Evolutionary conservation across 2,888 invertebrate species (phyloP), one percentile per base, ranked within the genome.

Genomic region (Marronus borbonicus): DNA sequence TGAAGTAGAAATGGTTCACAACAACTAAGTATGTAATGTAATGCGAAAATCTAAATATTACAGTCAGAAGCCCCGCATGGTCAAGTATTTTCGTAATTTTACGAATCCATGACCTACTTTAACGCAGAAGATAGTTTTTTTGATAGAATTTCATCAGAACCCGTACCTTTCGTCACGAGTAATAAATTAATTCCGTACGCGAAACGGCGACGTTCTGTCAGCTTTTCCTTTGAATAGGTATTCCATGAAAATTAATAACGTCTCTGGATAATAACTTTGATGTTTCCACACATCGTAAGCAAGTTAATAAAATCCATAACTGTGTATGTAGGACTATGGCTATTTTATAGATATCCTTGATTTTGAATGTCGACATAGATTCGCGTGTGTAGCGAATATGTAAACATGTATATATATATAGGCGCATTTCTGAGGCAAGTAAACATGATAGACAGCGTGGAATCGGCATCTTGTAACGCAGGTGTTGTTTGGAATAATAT

Each of bases 71-170:
- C 12, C 65, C 4, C 17, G 17, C 8, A 39, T 14, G 7, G 65
- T 2, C 24, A 8, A 17, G 65, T 39, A 65, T 65, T 65, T 65
- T 65, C 36, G 65, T 65, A 65, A 31, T 14, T 39, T 36, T 28
- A 36, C 39, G 60, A 17, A 65, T 65, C 65, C 65, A 39, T 65
- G 65, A 65, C 65, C 65, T 31, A 65, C 17, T 65, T 65, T 31
- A 65, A 39, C 8, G 17, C 36, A 3, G 5, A 5, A 4, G 52
- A 17, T 28, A 64, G 28, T n/a, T 64, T 64, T 24, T 64, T 36
- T 28, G 64, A 36, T 31, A 64, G 36, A 31, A 28, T 64, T 64
- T 31, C 64, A 7, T 64, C 64, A 64, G 64, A 64, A 39, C 17
- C n/a, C 17, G 12, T 39, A 65, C 17, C 31, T 39, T 65, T 65